A percentile compares a stretch with the other conserved stretches of the same genome.
Conservation (phyloP, 1,140 invertebrate species). For the Brachionus plicatilis region DNA sequence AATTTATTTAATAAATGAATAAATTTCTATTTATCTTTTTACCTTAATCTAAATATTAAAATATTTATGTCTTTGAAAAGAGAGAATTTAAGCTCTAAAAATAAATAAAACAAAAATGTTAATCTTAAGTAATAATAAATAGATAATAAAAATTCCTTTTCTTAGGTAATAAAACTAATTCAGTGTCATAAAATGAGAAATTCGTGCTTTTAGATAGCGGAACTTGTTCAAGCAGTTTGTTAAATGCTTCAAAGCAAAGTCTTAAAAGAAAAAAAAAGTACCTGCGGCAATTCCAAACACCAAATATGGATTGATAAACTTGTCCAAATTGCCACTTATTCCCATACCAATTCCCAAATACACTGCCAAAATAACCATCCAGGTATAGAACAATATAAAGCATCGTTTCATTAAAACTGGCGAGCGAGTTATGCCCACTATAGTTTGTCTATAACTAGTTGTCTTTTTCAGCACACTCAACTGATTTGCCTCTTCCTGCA, state of each 20-base stretch:
- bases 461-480: neutral
- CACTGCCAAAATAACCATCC: constrained; percentile 19
- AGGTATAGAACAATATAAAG: constrained; percentile 18
- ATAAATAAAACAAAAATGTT: too few species aligned
- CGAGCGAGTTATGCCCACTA: neutral
- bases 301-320: constrained; percentile 22
- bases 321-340: constrained; percentile 24
- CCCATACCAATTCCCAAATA: constrained; percentile 25
- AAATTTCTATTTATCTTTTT: too few species aligned
- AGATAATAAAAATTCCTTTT: too few species aligned
- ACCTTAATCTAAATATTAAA: too few species aligned
- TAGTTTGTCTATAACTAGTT: constrained; percentile 14
- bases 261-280: neutral
- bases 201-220: neutral
- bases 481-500: constrained; percentile 19
- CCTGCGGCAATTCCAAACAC: neutral
- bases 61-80: too few species aligned
- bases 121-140: too few species aligned
- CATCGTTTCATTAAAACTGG: neutral
- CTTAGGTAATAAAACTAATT: too few species aligned
- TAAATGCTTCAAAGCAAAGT: neutral
- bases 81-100: too few species aligned
- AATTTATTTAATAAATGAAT: too few species aligned
- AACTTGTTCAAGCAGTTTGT: neutral
- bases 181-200: neutral